Base-by-base conservation (phyloP, 2,113 vertebrate species). In the Chloropsis hardwickii region DNA sequence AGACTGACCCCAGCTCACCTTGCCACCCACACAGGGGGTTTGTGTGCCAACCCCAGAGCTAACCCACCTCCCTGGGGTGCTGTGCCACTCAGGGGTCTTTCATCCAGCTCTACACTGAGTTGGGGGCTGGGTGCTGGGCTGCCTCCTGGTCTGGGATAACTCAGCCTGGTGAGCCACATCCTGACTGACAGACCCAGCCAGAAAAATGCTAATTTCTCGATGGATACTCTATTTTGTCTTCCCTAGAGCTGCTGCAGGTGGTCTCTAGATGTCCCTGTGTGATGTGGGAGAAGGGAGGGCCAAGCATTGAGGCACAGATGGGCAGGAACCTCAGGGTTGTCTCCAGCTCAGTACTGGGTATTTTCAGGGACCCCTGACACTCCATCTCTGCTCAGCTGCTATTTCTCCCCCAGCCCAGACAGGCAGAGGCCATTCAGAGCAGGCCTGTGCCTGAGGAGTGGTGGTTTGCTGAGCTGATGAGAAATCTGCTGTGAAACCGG, bases 401-500 rank as follows among this genome's bases (percentile, higher is more conserved):
- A 0, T 88, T 95, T 64, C 31, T 33, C 60, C n/a, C 24, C 28
- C n/a, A 88, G 53, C 22, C 45, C 73, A 29, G 39, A 62, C 62
- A 54, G 48, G 31, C 51, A 53, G 65, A 35, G 42, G 39, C 54
- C 10, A 5, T 45, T 82, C 60, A 33, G 74, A 21, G 28, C 6
- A 9, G 70, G 42, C n/a, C 61, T 47, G 56, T 74, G 81, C 89
- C 84, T 88, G 10, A 35, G 71, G 42, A 90, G 44, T 1, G 35
- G 3, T 40, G 71, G 20, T 11, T 45, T 69, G 56, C 71, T 81
- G 91, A 91, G 71, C 61, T 60, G 71, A 27, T 64, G 78, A 51
- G 73, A 73, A 88, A 67, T 64, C 44, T 92, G 90, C 91, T 39
- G 79, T 71, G 45, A 70, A 86, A 78, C 65, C 19, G 73, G 60